A percentile compares a stretch with the other conserved stretches of the same genome.
Conservation (phyloP, 1,140 invertebrate species). For the Drosophila pandora region DNA sequence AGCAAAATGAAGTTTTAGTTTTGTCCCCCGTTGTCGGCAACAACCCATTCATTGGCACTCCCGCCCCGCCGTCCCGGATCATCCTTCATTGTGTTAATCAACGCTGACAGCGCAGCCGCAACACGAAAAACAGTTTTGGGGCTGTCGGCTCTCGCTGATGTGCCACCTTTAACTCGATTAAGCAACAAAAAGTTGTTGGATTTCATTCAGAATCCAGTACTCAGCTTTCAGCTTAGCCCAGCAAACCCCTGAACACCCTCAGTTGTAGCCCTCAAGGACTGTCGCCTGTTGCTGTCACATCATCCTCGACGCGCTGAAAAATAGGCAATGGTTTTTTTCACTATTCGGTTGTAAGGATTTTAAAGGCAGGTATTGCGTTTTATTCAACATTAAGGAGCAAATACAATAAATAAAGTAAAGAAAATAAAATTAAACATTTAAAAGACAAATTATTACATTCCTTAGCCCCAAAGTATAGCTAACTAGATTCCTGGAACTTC, state of each 20-base stretch:
- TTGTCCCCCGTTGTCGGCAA: slow-evolving; percentile 43
- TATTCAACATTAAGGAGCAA: background rate
- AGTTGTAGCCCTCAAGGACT: slow-evolving; percentile 47
- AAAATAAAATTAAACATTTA: background rate
- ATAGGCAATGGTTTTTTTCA: slow-evolving; percentile 33
- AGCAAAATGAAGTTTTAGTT: slow-evolving; percentile 79
- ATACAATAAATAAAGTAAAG: too few relatives aligned
- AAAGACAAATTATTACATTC: too few relatives aligned
- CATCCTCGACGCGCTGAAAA: slow-evolving; percentile 20
- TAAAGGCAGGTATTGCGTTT: background rate
- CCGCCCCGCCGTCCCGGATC: slow-evolving; percentile 33
- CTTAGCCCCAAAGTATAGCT: too few relatives aligned
- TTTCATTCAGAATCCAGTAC: background rate
- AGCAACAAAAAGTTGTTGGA: slow-evolving; percentile 47
- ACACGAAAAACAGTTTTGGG: slow-evolving; percentile 67
- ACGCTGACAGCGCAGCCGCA: slow-evolving; percentile 74
- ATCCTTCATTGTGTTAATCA: slow-evolving; percentile 79
- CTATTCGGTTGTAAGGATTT: background rate
- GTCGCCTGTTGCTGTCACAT: slow-evolving; percentile 70
- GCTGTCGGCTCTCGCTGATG: slow-evolving; percentile 35
- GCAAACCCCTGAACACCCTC: background rate
- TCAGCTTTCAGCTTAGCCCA: background rate
- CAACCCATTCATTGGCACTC: background rate
- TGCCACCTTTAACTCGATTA: slow-evolving; percentile 73
- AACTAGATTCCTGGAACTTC: background rate